A percentile compares a stretch with the other conserved stretches of the same genome.
phyloP scores from a whole-genome alignment of 2,888 invertebrate species.

The Vesta saturnalis region DNA sequence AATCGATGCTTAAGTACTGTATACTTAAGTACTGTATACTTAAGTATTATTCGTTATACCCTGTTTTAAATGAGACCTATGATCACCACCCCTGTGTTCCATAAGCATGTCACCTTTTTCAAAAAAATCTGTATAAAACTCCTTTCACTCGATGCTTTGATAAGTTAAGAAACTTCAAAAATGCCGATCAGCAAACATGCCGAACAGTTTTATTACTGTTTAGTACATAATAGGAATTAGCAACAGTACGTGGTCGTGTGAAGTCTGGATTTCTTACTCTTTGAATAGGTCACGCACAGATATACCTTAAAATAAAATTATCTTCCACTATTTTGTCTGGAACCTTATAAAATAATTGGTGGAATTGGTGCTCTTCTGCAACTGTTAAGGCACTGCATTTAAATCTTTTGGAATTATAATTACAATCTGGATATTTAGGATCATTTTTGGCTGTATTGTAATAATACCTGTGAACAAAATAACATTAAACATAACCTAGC shows the following conservation, averaged over 20 bases:
- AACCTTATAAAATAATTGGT: background rate
- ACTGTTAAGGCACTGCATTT: too few species aligned
- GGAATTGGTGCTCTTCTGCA: background rate
- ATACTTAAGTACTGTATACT: too few species aligned
- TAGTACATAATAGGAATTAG: background rate
- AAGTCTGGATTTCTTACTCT: background rate
- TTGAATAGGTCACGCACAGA: background rate
- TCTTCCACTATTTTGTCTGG: background rate
- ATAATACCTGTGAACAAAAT: constrained; percentile 8
- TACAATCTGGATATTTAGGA: too few species aligned
- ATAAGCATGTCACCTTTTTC: background rate
- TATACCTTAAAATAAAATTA: constrained; percentile 5
- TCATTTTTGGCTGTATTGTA: background rate
- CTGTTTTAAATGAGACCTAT: background rate
- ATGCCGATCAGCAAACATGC: background rate
- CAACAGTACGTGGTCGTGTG: background rate
- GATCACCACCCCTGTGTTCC: background rate
- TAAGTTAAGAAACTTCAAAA: background rate
- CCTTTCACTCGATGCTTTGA: background rate
- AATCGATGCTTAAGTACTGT: too few species aligned
- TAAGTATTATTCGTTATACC: too few species aligned
- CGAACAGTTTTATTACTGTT: background rate
- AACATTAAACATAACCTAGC: constrained; percentile 11
- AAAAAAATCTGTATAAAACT: constrained; percentile 5
- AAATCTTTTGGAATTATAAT: too few species aligned